Base-by-base conservation (phyloP, 2,113 vertebrate species). In the Indri indri region DNA sequence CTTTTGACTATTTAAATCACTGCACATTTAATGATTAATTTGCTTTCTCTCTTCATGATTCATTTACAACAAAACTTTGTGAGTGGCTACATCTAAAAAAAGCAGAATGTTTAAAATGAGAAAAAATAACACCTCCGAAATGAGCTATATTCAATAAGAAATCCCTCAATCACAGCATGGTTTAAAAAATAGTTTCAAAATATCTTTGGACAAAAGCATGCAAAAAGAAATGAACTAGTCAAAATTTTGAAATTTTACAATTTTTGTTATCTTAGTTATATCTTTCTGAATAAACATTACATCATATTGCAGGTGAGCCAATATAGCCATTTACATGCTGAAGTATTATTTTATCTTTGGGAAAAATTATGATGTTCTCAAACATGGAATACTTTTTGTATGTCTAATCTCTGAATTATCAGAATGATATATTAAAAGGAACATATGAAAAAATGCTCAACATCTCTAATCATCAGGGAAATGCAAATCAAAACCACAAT, bases 11-110 rank as follows among this genome's bases (percentile, higher is more conserved):
- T 65, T 54, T 96, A 88, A 93, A 71, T 3, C 16, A 7, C 47
- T 86, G n/a, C 11, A 68, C 81, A 91, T 22, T 63, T n/a, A 81
- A 22, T 79, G 5, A 8, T 22, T 6, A 89, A 68, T 66, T 80
- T 92, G 3, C 12, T 73, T 95, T 87, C 18, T 94, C 4, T 91
- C 18, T 74, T 93, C 42, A 70, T 66, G 61, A 94, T 87, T 94
- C 82, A 94, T 95, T 98, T 94, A 77, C 40, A 91, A 71, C 79
- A 88, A 90, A 77, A n/a, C 11, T 94, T 61, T 79, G 50, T 94
- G 61, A 93, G 27, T 88, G 10, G 2, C 27, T 97, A 17, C 14
- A 86, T 76, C 34, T 65, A 82, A 84, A 65, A 85, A 23, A 94
- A 95, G 42, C 17, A 68, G 63, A 95, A 94, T 65, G 23, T 9